Evolutionary conservation across 1,140 invertebrate species (phyloP), one percentile per base, ranked within the genome.

Genomic region (Drosophila jambulina): DNA sequence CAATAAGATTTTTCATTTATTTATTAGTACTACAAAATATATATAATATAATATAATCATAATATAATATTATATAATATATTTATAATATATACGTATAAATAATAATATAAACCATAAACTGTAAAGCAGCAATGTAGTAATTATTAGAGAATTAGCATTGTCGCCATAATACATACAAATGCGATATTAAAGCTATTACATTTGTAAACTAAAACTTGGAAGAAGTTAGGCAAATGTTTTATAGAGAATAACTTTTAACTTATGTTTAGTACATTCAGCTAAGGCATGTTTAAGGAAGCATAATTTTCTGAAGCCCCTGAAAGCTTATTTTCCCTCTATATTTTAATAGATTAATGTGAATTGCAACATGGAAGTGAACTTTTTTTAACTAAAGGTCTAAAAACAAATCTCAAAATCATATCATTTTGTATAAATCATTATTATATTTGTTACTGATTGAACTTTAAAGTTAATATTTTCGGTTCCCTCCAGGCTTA

Each of bases 401-500:
- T 19, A 2, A 23, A 15, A 23, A 15, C 13, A 45, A 13, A 7
- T 23, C 6, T 1, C 2, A n/a, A n/a, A 6, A 27, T 19, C 2
- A 4, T 17, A 38, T 17, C 13, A 13, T 13, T 13, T 36, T 13
- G 13, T 1, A 36, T 36, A 36, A 13, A 36, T 36, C 12, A 36
- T 2, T 36, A 4, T 12, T 4, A 13, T 36, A 36, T 36, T 4
- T 36, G 12, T 15, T 36, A 13, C 34, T 13, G 5, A 36, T 36
- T 36, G 2, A 40, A 19, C n/a, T 42, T 42, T 4, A 19, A 19
- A 10, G n/a, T 8, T 10, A 17, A 4, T 5, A 17, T 15, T 6
- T 2, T 40, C 10, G n/a, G 13, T 40, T 59, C 0, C 25, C 21
- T 59, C 9, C 51, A 93, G 94, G 94, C 4, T 82, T 95, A 76